phyloP scores from a whole-genome alignment of 1,140 invertebrate genomes.

The Vanessa atalanta region DNA sequence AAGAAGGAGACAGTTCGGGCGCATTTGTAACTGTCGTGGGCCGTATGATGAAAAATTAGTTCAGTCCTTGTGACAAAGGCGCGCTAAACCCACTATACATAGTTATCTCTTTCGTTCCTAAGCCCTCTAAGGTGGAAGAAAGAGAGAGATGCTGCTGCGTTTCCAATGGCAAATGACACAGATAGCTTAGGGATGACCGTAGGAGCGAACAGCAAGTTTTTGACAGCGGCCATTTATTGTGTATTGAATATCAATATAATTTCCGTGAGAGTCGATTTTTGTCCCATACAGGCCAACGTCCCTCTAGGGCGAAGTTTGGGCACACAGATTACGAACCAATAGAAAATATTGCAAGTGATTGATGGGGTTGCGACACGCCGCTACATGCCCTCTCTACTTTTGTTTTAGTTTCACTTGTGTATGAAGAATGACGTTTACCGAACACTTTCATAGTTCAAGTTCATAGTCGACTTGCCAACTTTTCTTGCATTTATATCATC shows the following conservation, averaged over 20 bases:
- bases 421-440: constrained; percentile 2
- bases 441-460: constrained; percentile 22
- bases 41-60: constrained; percentile 82
- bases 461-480: constrained; percentile 4
- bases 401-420: constrained; percentile 36
- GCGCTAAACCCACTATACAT: constrained; percentile 71
- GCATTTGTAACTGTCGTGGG: constrained; percentile 81
- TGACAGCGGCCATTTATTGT: constrained; percentile 81
- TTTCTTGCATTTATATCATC: not conserved
- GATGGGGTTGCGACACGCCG: constrained; percentile 40
- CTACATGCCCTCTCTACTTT: constrained; percentile 41
- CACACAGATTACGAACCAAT: constrained; percentile 75
- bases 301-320: constrained; percentile 70
- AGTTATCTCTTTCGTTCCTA: constrained; percentile 65
- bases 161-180: constrained; percentile 79
- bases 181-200: constrained; percentile 81
- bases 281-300: constrained; percentile 69
- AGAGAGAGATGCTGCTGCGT: constrained; percentile 58
- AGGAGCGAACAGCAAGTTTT: constrained; percentile 80
- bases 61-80: constrained; percentile 79
- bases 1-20: constrained; percentile 82
- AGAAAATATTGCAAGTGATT: constrained; percentile 75
- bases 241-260: constrained; percentile 82
- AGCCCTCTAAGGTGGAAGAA: constrained; percentile 40
- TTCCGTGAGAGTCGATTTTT: constrained; percentile 79